A percentile compares a stretch with the other conserved stretches of the same genome.
Conservation (phyloP, 2,888 invertebrate species). For the Macaria liturata region DNA sequence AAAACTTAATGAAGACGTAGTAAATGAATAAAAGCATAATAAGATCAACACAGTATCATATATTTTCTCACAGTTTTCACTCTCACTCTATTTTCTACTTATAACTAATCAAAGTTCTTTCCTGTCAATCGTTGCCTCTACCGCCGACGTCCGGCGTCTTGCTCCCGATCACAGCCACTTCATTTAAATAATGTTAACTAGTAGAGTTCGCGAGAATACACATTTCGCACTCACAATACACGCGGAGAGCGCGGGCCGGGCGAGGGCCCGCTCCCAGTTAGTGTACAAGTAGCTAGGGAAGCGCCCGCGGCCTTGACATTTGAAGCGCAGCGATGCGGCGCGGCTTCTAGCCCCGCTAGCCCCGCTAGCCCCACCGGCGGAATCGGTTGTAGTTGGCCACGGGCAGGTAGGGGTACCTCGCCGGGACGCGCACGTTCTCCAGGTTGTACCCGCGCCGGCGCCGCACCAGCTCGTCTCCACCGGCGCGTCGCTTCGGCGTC, state of each 20-base stretch:
- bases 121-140: slow-evolving; percentile 60
- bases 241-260: slow-evolving; percentile 37
- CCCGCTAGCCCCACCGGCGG: slow-evolving; percentile 70
- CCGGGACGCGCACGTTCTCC: slow-evolving; percentile 77
- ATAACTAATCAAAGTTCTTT: slow-evolving; percentile 38
- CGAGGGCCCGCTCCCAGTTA: slow-evolving; percentile 46
- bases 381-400: slow-evolving; percentile 70
- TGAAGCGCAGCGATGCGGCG: slow-evolving; percentile 43
- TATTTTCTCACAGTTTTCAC: slow-evolving; percentile 27
- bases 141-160: slow-evolving; percentile 53
- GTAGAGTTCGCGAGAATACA: slow-evolving; percentile 54
- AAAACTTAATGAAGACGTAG: too few relatives aligned
- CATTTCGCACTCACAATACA: slow-evolving; percentile 32
- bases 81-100: slow-evolving; percentile 31
- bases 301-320: slow-evolving; percentile 76
- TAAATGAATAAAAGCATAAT: slow-evolving; percentile 5
- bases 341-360: slow-evolving; percentile 76
- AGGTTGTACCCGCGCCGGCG: slow-evolving; percentile 76
- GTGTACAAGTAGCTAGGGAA: slow-evolving; percentile 33
- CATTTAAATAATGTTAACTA: slow-evolving; percentile 59
- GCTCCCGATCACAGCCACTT: slow-evolving; percentile 78
- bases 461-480: slow-evolving; percentile 57
- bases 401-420: slow-evolving; percentile 74
- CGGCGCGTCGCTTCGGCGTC: slow-evolving; percentile 53
- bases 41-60: slow-evolving; percentile 17